These are phyloP conservation scores for Hippocampus mohnikei DNA, from an alignment of 2,113 vertebrate species.

Conservation along the genomic window DNA sequence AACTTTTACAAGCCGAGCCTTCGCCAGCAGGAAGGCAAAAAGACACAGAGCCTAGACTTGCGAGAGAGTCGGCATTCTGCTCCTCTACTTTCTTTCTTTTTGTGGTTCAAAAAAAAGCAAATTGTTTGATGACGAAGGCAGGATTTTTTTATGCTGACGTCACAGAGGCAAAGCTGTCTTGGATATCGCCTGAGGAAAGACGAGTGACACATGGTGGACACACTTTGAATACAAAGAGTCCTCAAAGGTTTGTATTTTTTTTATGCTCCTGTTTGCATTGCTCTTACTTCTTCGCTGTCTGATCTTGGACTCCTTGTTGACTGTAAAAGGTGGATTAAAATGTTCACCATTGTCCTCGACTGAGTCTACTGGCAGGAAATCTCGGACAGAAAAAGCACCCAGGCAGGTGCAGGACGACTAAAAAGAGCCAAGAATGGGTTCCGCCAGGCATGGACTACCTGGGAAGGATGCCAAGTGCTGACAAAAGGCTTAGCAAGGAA, in stretches of 20 bases:
- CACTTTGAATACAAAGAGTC: neutral
- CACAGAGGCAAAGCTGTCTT: conserved; percentile 68
- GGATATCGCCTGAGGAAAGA: conserved; percentile 71
- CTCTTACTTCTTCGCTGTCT: conserved; percentile 8
- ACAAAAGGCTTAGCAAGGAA: conserved; percentile 71
- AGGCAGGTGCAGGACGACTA: conserved; percentile 72
- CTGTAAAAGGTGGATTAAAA: conserved; percentile 25
- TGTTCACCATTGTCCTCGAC: neutral
- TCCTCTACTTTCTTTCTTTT: conserved; percentile 35
- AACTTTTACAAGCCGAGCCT: conserved; percentile 73
- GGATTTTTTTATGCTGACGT: conserved; percentile 66
- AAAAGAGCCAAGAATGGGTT: conserved; percentile 67
- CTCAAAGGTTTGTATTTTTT: neutral
- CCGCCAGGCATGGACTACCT: conserved; percentile 69
- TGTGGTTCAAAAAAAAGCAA: neutral
- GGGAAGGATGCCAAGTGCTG: conserved; percentile 73
- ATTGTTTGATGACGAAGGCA: conserved; percentile 8
- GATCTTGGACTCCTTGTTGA: conserved; percentile 24
- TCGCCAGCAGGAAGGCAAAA: conserved; percentile 67
- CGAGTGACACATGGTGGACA: conserved; percentile 15
- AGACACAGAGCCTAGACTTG: conserved; percentile 54
- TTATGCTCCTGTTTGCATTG: neutral
- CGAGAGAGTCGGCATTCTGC: conserved; percentile 27
- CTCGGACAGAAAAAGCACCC: conserved; percentile 32
- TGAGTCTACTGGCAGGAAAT: conserved; percentile 3